Base-by-base conservation (phyloP, 2,888 invertebrate genomes). In the Psylliodes chrysocephalus region DNA sequence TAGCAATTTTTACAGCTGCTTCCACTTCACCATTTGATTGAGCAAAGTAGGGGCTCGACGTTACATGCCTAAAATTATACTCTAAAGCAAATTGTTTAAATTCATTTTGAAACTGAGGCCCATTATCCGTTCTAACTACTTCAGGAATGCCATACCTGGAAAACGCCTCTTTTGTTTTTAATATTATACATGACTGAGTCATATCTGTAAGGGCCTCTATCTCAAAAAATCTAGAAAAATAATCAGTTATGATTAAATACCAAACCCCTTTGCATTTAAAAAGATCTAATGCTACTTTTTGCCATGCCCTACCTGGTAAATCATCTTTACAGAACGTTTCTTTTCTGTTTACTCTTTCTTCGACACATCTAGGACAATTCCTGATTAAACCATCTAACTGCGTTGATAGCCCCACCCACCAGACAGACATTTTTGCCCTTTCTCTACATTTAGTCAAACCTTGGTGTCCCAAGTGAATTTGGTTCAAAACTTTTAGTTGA, bases 141-240 rank as follows among this genome's bases (percentile, higher is more conserved):
- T 75, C 71, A 7, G 72, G 69, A 15, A 71, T 65, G 17, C 72
- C 74, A 63, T 67, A 69, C 60, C 71, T 60, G 14, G 68, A 40
- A 63, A 76, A 75, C 2, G 71, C 19, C n/a, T 47, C 44, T 64
- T 71, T 66, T 30, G 68, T n/a, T 63, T 67, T 69, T 35, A 30
- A 38, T 15, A 71, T 67, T 22, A 73, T 59, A 19, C 49, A 38
- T 8, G 6, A 14, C 53, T 63, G 64, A 12, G 62, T 57, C 47
- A 65, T 60, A 19, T 33, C 51, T 14, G 17, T 8, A 5, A 71
- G 22, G 8, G 54, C 64, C 17, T 64, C 49, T 28, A 71, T 57
- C 60, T 71, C 70, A 40, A 66, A 62, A 28, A 53, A 70, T 33
- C 68, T 57, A 7, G 69, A 70, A 60, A 60, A 71, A 54, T 70